These are phyloP conservation scores for Propsilocerus akamusi DNA, from an alignment of 1,140 invertebrate genomes.

Conservation along the genomic window DNA sequence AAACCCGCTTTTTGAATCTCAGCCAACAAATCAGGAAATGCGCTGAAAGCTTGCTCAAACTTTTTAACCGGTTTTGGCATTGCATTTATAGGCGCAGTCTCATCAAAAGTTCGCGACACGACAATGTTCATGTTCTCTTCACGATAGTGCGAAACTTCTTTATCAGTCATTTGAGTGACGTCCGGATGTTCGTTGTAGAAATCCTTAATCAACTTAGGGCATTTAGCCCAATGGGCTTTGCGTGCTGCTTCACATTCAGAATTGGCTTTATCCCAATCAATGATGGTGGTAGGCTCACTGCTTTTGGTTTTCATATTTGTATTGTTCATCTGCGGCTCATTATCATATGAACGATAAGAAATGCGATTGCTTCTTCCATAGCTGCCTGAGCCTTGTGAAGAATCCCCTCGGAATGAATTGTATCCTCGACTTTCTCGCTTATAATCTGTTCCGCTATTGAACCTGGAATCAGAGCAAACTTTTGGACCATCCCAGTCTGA, in stretches of 20 bases:
- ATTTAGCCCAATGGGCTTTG: slow-evolving; percentile 35
- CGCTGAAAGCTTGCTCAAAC: slow-evolving; percentile 69
- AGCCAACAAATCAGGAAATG: slow-evolving; percentile 64
- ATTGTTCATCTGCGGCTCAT: slow-evolving; percentile 12
- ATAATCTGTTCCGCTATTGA: too few species aligned
- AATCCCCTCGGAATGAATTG: not conserved
- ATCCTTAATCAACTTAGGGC: slow-evolving; percentile 52
- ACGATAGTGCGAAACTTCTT: slow-evolving; percentile 41
- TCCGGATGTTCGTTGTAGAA: slow-evolving; percentile 67
- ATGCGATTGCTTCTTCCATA: slow-evolving; percentile 3
- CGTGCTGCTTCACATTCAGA: slow-evolving; percentile 24
- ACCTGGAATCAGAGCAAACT: too few species aligned
- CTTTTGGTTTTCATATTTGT: slow-evolving; percentile 11
- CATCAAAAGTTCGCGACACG: slow-evolving; percentile 33
- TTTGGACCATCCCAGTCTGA: too few species aligned
- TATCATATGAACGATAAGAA: slow-evolving; percentile 7
- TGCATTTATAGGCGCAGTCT: slow-evolving; percentile 20
- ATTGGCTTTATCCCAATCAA: slow-evolving; percentile 8
- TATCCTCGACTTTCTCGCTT: too few species aligned
- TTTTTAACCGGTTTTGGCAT: slow-evolving; percentile 70
- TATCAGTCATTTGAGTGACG: slow-evolving; percentile 39
- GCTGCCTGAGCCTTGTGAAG: not conserved
- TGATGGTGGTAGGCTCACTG: slow-evolving; percentile 8
- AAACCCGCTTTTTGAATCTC: slow-evolving; percentile 74
- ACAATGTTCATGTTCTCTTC: slow-evolving; percentile 50